Base-by-base conservation (phyloP, 2,113 vertebrate species). In the Ursus arctos region DNA sequence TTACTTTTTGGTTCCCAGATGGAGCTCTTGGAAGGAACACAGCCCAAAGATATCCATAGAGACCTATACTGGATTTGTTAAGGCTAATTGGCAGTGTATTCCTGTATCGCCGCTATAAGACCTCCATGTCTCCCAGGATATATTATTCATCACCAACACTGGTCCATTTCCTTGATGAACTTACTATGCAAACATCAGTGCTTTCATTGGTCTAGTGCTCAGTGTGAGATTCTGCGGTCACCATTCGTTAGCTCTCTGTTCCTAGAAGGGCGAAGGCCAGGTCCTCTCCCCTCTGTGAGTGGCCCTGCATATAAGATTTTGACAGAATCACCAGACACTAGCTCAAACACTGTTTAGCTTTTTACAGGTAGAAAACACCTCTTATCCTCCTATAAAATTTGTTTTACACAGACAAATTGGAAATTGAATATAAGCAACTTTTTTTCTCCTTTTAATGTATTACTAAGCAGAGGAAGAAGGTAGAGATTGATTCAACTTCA, bases 371-470 rank as follows among this genome's bases (percentile, higher is more conserved):
- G 49, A 19, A 90, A 53, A 55, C 26, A 47, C 65, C 19, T 84
- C 81, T 72, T 92, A 74, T 79, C 36, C 49, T 91, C 21, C 15
- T 84, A 63, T 63, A 71, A 65, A 84, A 43, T 74, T 91, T 6
- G 33, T 94, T 87, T 88, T 83, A 67, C 84, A 65, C 24, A 89
- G 61, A 80, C 21, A 80, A 40, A 85, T 53, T 94, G 90, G 31
- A 2, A 81, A 67, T 81, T 53, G 33, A 71, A 92, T 86, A 77
- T 6, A 63, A 26, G 15, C 7, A 84, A 8, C 19, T 53, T 47
- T 84, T 88, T 59, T 24, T 33, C 47, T 80, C 22, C 81, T 86
- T 74, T 6, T 49, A 93, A 28, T 85, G 12, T 88, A 71, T 49
- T 49, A 91, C 49, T 72, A 71, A 80, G 8, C 53, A 79, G 10